Evolutionary conservation across 2,113 vertebrate species (phyloP).

Genomic region (Zosterops hypoxanthus): DNA sequence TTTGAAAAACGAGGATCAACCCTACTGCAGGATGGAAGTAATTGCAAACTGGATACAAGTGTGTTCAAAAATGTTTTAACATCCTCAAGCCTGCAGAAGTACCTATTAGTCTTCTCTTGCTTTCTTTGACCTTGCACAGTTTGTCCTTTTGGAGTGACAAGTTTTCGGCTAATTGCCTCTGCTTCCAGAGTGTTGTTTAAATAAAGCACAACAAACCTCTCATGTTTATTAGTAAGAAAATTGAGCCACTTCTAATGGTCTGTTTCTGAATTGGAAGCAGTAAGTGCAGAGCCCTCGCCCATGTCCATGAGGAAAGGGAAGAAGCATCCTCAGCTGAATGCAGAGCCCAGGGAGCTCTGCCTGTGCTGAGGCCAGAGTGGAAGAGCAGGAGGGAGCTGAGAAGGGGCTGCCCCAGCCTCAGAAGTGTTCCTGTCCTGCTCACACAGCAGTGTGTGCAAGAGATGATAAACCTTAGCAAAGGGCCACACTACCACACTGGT

Average conservation of each 20-base stretch:
- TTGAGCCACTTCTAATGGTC: fast-evolving
- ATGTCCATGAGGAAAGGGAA: not conserved
- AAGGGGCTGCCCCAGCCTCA: not conserved
- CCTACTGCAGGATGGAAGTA: not conserved
- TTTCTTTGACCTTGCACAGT: not conserved
- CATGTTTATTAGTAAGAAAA: not conserved
- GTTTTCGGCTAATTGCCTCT: not conserved
- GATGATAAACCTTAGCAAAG: not conserved
- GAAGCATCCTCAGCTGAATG: fast-evolving
- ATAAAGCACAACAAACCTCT: not conserved
- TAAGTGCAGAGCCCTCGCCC: not conserved
- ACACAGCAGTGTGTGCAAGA: not conserved
- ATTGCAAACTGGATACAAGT: not conserved
- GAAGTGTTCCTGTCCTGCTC: fast-evolving
- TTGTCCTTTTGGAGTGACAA: not conserved
- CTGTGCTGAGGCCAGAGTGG: fast-evolving
- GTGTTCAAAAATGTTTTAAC: not conserved
- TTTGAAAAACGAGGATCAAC: not conserved
- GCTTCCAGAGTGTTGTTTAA: not conserved
- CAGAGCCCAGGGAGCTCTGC: not conserved
- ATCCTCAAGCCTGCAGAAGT: not conserved
- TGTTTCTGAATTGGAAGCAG: not conserved
- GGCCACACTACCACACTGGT: fast-evolving
- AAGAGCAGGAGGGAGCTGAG: not conserved
- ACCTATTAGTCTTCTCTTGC: not conserved